Conservation (phyloP, 1,140 invertebrate species). For the Neodiprion pinetum region DNA sequence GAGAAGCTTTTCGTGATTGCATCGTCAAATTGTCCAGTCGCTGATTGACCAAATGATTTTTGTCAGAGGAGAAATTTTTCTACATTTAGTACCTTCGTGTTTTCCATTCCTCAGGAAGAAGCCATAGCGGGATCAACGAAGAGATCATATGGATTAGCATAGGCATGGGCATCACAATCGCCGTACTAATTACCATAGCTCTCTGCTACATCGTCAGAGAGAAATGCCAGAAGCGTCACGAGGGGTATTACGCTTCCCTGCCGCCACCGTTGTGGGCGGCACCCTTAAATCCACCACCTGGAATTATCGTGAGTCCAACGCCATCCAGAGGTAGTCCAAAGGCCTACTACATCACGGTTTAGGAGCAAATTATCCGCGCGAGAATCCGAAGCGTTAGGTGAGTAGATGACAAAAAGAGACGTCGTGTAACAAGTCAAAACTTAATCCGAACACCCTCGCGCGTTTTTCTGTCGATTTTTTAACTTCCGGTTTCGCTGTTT, state of each 20-base stretch:
- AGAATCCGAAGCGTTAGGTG: too few relatives aligned
- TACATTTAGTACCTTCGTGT: slow-evolving; percentile 21
- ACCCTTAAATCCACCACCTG: slow-evolving; percentile 44
- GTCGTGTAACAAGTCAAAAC: too few relatives aligned
- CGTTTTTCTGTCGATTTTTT: too few relatives aligned
- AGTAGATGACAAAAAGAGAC: too few relatives aligned
- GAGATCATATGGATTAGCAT: slow-evolving; percentile 88
- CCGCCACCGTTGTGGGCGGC: slow-evolving; percentile 49
- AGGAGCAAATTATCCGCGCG: neutral
- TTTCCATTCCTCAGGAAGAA: slow-evolving; percentile 66
- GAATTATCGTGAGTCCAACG: slow-evolving; percentile 54
- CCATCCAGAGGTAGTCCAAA: slow-evolving; percentile 50
- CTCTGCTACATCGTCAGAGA: slow-evolving; percentile 80
- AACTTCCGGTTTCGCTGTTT: too few relatives aligned
- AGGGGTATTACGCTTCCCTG: slow-evolving; percentile 69
- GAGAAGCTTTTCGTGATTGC: too few relatives aligned
- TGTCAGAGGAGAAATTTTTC: too few relatives aligned
- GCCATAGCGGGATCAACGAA: slow-evolving; percentile 81
- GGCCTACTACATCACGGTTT: slow-evolving; percentile 54
- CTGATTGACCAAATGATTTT: too few relatives aligned
- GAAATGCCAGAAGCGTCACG: slow-evolving; percentile 77
- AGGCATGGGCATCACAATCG: slow-evolving; percentile 84
- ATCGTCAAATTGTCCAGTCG: too few relatives aligned
- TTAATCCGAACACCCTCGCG: too few relatives aligned
- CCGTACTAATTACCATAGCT: slow-evolving; percentile 79